Conservation (phyloP, 2,113 vertebrate genomes). For the Phalacrocorax carbo region DNA sequence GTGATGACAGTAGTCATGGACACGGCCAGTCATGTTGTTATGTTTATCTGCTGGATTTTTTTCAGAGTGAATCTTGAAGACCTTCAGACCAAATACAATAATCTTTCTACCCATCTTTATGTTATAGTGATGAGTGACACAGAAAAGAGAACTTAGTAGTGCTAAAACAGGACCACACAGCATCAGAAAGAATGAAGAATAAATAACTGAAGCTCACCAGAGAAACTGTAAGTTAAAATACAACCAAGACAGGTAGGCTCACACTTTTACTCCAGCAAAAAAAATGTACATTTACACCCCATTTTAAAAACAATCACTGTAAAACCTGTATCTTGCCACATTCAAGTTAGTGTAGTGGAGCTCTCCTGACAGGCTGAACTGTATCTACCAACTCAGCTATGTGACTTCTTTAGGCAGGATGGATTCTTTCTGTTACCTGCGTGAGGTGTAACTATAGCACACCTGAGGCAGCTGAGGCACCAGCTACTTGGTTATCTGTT, state of each 20-base stretch:
- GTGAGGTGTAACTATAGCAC: neutral
- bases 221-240: neutral
- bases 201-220: neutral
- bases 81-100: neutral
- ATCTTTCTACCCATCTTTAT: neutral
- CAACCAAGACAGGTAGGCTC: neutral
- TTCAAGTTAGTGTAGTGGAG: neutral
- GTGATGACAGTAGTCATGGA: neutral
- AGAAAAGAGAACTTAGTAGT: neutral
- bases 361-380: neutral
- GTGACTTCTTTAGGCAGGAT: neutral
- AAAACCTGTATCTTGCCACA: neutral
- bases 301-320: neutral
- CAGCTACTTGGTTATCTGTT: neutral
- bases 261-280: neutral
- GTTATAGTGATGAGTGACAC: neutral
- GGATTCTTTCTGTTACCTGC: neutral
- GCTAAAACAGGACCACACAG: neutral
- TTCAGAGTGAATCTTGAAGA: neutral
- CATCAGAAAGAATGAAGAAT: neutral
- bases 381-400: neutral
- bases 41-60: neutral
- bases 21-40: neutral
- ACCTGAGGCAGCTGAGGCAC: neutral
- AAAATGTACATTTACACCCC: neutral